Base-by-base conservation (phyloP, 2,113 vertebrate genomes). In the Paedocypris sp. region DNA sequence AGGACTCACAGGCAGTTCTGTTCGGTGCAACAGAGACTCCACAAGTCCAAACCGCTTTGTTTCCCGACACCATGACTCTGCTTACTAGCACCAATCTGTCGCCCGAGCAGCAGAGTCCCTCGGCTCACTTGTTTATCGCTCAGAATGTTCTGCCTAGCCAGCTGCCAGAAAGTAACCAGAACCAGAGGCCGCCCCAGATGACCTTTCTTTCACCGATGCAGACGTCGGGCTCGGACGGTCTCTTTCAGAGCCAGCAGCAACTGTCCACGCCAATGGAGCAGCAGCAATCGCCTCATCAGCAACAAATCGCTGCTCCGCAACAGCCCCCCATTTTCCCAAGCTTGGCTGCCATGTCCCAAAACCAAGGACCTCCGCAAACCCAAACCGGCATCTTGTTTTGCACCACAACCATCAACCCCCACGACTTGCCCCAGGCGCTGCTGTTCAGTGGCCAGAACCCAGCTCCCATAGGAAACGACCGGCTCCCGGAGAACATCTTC, bases 41-140 rank as follows among this genome's bases (percentile, higher is more conserved):
- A 64, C 94, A 94, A 47, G 83, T 96, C 65, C 92, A 95, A 66
- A 80, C 91, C 26, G 72, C 90, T 0, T 76, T 97, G 68, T 93
- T 95, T 67, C 91, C 94, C 57, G 90, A 81, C 12, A 75, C 88
- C 6, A 81, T 97, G 54, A 79, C 84, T 5, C 89, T 93, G 36
- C 74, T 97, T 33, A 86, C 91, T 3, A 72, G 84, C 66, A 86
- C 88, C 35, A 77, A 83, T 10, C 88, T 92, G 15, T 73, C 82
- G 61, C 82, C 89, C 35, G 93, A 97, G 60, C 93, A 92, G 75
- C 90, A 88, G 53, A 65, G 80, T 38, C 16, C 79, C 4, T 77
- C 88, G 11, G 69, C 90, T 12, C 80, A 84, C 52, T 78, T 98
- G 32, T 98, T 92, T 75, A 84, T 97, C 64, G 88, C 91, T 28